A percentile compares a stretch with the other conserved stretches of the same genome.
Conservation (phyloP, 2,797 vertebrate genomes). For the Arctocebus calabarensis region DNA sequence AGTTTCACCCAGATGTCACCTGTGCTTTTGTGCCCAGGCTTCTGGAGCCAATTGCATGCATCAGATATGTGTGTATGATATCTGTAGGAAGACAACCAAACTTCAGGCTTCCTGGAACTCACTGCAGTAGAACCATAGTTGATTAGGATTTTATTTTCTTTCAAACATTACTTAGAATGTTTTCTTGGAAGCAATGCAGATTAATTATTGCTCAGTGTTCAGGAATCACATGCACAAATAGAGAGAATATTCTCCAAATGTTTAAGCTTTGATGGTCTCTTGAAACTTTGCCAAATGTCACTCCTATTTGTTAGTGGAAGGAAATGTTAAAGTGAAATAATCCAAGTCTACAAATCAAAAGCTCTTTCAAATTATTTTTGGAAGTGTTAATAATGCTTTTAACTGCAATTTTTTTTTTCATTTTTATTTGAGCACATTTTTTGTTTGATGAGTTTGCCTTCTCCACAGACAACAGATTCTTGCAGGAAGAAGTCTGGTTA, state of each 20-base stretch:
- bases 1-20: neutral
- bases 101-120: neutral
- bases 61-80: neutral
- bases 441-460: neutral
- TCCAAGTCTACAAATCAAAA: neutral
- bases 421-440: slow-evolving; percentile 25
- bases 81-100: neutral
- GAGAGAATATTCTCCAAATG: neutral
- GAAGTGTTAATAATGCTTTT: neutral
- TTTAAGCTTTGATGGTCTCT: neutral
- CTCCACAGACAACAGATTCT: neutral
- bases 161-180: neutral
- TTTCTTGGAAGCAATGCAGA: slow-evolving; percentile 3
- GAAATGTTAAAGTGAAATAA: neutral
- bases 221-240: neutral
- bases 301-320: neutral
- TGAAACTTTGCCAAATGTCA: slow-evolving; percentile 22
- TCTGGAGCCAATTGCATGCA: neutral
- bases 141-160: slow-evolving; percentile 45
- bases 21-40: neutral
- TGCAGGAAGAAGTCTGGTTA: neutral
- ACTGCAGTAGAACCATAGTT: neutral
- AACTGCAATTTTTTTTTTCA: neutral
- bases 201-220: neutral
- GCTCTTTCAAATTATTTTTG: neutral